Evolutionary conservation across 1,140 invertebrate genomes (phyloP).

Genomic region (Battus philenor): DNA sequence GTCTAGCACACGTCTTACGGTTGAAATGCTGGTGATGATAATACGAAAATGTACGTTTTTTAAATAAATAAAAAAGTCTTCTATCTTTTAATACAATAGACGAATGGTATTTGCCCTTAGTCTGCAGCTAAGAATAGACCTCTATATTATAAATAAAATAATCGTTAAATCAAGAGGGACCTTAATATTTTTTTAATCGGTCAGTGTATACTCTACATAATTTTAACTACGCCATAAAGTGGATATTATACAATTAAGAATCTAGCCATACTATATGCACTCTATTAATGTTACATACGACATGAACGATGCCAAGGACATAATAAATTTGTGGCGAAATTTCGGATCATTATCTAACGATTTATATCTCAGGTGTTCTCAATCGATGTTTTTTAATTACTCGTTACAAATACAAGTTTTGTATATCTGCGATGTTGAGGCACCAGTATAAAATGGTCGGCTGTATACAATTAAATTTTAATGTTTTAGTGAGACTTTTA

Average conservation of each 20-base stretch:
- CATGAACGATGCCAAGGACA: constrained; percentile 20
- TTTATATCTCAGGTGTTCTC: constrained; percentile 8
- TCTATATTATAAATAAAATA: too few species aligned
- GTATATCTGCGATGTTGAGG: not conserved
- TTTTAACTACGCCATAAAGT: constrained; percentile 1
- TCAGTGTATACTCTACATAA: constrained; percentile 5
- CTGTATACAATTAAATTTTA: too few species aligned
- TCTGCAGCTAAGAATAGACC: too few species aligned
- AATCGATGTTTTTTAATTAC: constrained; percentile 7
- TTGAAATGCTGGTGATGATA: too few species aligned
- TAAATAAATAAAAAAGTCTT: too few species aligned
- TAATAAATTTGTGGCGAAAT: constrained; percentile 21
- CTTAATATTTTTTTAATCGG: too few species aligned
- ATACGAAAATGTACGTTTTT: too few species aligned
- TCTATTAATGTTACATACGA: constrained; percentile 5
- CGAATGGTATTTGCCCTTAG: too few species aligned
- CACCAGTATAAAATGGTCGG: constrained; percentile 6
- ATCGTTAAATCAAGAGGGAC: too few species aligned
- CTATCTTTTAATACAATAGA: too few species aligned
- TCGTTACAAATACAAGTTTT: constrained; percentile 7
- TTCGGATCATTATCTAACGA: constrained; percentile 15
- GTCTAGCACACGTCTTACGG: too few species aligned
- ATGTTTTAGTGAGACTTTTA: too few species aligned
- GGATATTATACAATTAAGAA: constrained; percentile 5
- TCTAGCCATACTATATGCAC: not conserved